phyloP scores from a whole-genome alignment of 1,140 invertebrate genomes.

The Hesperophylax magnus region DNA sequence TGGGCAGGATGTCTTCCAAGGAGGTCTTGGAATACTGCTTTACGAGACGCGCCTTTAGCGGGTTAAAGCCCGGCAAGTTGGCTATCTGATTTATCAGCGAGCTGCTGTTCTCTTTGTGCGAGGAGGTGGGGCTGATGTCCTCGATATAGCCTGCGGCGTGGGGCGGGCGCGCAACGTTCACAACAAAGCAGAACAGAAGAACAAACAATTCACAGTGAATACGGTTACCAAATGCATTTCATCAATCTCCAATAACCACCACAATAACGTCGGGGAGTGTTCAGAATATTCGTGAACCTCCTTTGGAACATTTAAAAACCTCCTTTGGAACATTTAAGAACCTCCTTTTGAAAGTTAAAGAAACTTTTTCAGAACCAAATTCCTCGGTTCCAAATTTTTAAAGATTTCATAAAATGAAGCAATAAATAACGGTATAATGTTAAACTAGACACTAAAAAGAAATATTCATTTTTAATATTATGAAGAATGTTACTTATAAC shows the following conservation, averaged over 20 bases:
- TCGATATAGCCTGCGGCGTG: slow-evolving; percentile 50
- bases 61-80: slow-evolving; percentile 76
- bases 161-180: slow-evolving; percentile 36
- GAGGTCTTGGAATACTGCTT: slow-evolving; percentile 75
- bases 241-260: background rate
- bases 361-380: no score
- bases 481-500: no score
- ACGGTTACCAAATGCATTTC: slow-evolving; percentile 43
- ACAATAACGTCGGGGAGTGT: no score
- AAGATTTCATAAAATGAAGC: no score
- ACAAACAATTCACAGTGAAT: slow-evolving; percentile 1
- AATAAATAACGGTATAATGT: no score
- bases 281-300: no score
- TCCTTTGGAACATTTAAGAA: no score
- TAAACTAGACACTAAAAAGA: no score
- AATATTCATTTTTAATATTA: no score
- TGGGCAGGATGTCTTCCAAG: slow-evolving; percentile 73
- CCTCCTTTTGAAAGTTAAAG: no score
- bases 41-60: slow-evolving; percentile 75
- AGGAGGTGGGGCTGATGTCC: slow-evolving; percentile 71
- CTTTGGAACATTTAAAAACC: no score
- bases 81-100: slow-evolving; percentile 77
- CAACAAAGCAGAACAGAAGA: slow-evolving; percentile 50
- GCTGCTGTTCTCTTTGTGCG: slow-evolving; percentile 75
- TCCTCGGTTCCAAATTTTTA: no score